Base-by-base conservation (phyloP, 2,797 vertebrate genomes). In the Thunnus albacares region DNA sequence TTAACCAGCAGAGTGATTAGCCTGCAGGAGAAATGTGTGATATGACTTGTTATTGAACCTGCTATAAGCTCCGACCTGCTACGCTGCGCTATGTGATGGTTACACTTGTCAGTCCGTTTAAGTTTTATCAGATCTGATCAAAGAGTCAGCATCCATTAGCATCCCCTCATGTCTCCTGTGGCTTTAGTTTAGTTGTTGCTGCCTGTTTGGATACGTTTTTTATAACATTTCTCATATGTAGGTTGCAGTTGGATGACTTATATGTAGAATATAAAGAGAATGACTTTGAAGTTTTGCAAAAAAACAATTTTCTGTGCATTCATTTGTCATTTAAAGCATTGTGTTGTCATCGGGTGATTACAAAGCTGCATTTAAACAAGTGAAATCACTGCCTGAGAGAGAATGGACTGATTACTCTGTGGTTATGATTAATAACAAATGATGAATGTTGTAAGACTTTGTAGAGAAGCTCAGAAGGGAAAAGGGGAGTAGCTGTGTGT, bases 11-110 rank as follows among this genome's bases (percentile, higher is more conserved):
- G 24, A 8, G 35, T 1, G n/a, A 1, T 30, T 30, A 15, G 26
- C 1, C 30, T 58, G 35, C 18, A 26, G 20, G 57, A 56, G 69
- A 26, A 24, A 49, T 2, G 2, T 2, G 4, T 38, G 45, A 49
- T 38, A 30, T 64, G 63, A 75, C 0, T 7, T 52, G 58, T 49
- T 66, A 22, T 55, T 69, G 72, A 57, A 57, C 17, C 57, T 53
- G 63, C 45, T 33, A 6, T 33, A 33, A 1, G 30, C 30, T 67
- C 24, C n/a, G 53, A 4, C 17, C 28, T 41, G 28, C 47, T 33
- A 0, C 33, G 1, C 28, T 20, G 11, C 1, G 38, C 45, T 53
- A 11, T 30, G 2, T 10, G 1, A 2, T 5, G 18, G 41, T 51
- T 22, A 30, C 14, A 45, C 24, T 1, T 12, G 4, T 77, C 57